These are phyloP conservation scores for Andrena bucephala DNA, from an alignment of 2,888 invertebrate genomes.

Conservation along the genomic window DNA sequence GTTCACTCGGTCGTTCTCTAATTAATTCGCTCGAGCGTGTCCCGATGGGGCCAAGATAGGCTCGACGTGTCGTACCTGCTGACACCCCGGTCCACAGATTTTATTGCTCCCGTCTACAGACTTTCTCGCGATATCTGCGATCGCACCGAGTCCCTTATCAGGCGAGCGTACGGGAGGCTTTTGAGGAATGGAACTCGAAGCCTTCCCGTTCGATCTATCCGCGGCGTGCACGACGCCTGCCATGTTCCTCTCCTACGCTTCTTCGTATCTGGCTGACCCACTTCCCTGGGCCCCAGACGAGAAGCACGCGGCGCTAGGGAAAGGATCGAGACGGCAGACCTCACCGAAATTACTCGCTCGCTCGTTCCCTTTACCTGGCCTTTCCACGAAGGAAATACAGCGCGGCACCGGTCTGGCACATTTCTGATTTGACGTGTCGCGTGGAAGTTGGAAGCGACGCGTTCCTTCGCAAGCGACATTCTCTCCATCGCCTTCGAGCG, in stretches of 20 bases:
- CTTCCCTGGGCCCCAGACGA: slow-evolving; percentile 68
- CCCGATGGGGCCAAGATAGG: background rate
- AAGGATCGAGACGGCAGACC: slow-evolving; percentile 60
- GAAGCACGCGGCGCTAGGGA: slow-evolving; percentile 68
- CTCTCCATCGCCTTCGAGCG: slow-evolving; percentile 6
- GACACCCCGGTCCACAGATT: background rate
- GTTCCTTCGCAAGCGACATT: background rate
- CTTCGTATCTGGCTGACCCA: slow-evolving; percentile 78
- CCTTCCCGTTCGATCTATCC: slow-evolving; percentile 53
- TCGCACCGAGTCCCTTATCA: slow-evolving; percentile 55
- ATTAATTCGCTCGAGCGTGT: background rate
- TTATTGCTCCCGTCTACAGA: slow-evolving; percentile 3
- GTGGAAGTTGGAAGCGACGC: background rate
- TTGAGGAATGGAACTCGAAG: slow-evolving; percentile 55
- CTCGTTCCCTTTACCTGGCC: slow-evolving; percentile 10
- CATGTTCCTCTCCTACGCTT: slow-evolving; percentile 67
- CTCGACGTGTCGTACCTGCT: background rate
- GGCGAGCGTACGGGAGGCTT: slow-evolving; percentile 41
- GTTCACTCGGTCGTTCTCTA: background rate
- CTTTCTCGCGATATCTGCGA: background rate
- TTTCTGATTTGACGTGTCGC: background rate
- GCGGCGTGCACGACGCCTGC: slow-evolving; percentile 51
- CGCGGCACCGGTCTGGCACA: background rate
- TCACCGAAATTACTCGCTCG: slow-evolving; percentile 68
- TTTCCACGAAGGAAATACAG: background rate